Base-by-base conservation (phyloP, 2,888 invertebrate genomes). In the Tenthredo distinguenda region DNA sequence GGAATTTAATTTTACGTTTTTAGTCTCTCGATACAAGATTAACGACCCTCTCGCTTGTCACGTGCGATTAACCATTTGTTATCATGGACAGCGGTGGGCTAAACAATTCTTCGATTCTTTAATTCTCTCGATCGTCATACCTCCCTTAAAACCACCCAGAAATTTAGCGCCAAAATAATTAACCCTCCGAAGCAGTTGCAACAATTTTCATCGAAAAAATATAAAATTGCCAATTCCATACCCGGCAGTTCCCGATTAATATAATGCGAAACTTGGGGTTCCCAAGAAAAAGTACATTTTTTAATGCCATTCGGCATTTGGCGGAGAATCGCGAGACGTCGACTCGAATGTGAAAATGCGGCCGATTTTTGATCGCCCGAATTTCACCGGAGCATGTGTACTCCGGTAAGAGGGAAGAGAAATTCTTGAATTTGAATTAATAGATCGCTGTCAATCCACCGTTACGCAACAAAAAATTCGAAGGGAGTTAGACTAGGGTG, bases 1-100 rank as follows among this genome's bases (percentile, higher is more conserved):
- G 68, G 50, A 83, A 83, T 83, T 83, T 83, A 83, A 83, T 83
- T 83, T 71, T 47, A 83, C 83, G 47, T 83, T 83, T 83, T 83
- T 31, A 68, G 47, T 47, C 47, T 50, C 68, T 83, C 83, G 83
- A 83, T 83, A 83, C 26, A 65, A 68, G 83, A 83, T 83, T 83
- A 83, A 83, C 68, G 83, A 83, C 40, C 77, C 47, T 55, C 31
- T 55, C 31, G 37, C 62, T 55, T 40, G 55, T 55, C 81, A 37
- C 81, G 34, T 26, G 77, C 55, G 81, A 81, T 81, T 81, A 81
- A 58, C 79, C 58, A 50, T 50, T 37, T 47, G 18, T 55, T 77
- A 50, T 50, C 50, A 77, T 77, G 18, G 47, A n/a, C 47, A n/a
- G 37, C 9, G 62, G 58, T n/a, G 47, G 10, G 26, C 15, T 18